Conservation (phyloP, 2,797 vertebrate species). For the Novumbra hubbsi region DNA sequence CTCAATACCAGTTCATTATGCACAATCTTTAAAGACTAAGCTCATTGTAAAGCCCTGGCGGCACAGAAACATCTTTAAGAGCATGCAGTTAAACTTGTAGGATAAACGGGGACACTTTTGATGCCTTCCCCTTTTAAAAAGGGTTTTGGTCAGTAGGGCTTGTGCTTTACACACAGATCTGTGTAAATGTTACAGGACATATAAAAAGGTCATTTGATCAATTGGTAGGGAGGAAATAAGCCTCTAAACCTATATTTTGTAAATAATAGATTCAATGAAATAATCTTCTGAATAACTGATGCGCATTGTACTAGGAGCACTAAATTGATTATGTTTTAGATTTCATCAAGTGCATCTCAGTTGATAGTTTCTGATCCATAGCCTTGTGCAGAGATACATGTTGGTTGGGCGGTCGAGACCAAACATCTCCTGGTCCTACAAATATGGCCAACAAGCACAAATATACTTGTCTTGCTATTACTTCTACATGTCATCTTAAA, state of each 20-base stretch:
- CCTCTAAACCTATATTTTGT: background rate
- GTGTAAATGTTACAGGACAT: slow-evolving; percentile 12
- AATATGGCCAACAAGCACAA: background rate
- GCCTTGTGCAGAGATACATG: slow-evolving; percentile 27
- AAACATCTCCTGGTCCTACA: background rate
- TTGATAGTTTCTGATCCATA: slow-evolving; percentile 5
- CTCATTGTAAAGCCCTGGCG: background rate
- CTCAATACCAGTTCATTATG: background rate
- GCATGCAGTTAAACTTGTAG: slow-evolving; percentile 14
- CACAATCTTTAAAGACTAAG: background rate
- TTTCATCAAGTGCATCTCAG: slow-evolving; percentile 6
- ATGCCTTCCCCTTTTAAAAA: slow-evolving; percentile 13
- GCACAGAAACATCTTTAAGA: background rate
- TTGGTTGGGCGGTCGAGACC: background rate
- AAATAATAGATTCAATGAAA: background rate
- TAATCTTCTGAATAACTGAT: background rate
- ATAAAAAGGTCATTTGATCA: background rate
- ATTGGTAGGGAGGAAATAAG: background rate
- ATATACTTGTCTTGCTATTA: background rate
- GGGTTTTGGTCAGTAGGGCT: slow-evolving; percentile 9
- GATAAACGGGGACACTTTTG: background rate
- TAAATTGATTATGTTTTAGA: background rate
- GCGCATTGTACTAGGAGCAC: background rate
- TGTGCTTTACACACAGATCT: slow-evolving; percentile 29
- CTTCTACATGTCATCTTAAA: background rate